Evolutionary conservation across 2,113 vertebrate genomes (phyloP), one percentile per base, ranked within the genome.

Genomic region (Cebus imitator): DNA sequence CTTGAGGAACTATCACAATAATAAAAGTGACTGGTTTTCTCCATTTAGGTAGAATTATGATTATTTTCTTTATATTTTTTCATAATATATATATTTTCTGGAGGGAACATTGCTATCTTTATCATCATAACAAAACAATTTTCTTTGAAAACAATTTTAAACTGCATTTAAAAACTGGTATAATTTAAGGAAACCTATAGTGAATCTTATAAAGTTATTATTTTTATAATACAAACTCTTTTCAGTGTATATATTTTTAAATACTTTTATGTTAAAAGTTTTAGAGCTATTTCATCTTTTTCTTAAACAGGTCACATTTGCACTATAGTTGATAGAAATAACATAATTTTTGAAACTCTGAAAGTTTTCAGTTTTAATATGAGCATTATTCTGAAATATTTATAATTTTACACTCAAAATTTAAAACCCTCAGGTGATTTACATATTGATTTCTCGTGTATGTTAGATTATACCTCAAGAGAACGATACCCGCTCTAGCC

Each of bases 401-500:
- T 88, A 2, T 73, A 35, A 55, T 40, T 89, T 95, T 87, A 84
- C 18, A 84, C 48, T 66, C 18, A 55, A 70, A 58, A 43, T 48
- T 32, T 48, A 64, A 48, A 87, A 37, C 17, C 52, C 12, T 84
- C 9, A 48, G 4, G 18, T 70, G 48, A 93, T 30, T 96, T 90
- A 80, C 57, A 6, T 66, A 5, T 78, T 48, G 23, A 0, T 66
- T 8, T 94, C 79, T 55, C 94, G 3, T 97, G 64, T 48, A 78
- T 45, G 40, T n/a, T 92, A 99, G 99, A 99, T 99, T 90, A 99
- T 99, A 92, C 99, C 99, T 86, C 99, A 99, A 97, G 99, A 99
- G 95, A 99, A 99, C 0, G 99, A 99, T 76, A 99, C 99, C 0
- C 98, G 99, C 30, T 99, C 99, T 5, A 99, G 99, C 96, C 97